Evolutionary conservation across 2,797 vertebrate species (phyloP), one percentile per base, ranked within the genome.

Genomic region (Spea hammondii): DNA sequence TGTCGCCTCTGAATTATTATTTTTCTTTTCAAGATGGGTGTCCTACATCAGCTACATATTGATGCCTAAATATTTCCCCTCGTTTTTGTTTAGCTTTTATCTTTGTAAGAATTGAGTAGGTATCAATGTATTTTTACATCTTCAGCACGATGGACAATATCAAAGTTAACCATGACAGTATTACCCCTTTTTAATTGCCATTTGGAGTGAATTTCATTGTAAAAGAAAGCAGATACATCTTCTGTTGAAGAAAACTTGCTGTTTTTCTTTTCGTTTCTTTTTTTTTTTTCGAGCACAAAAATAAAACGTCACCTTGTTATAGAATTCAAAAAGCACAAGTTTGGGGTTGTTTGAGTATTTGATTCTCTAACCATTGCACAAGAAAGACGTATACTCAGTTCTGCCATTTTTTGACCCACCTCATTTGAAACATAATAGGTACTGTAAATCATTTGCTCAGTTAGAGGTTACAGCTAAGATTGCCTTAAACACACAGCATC

Each of bases 401-500:
- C 8, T 59, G 55, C 5, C 59, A 5, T 62, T 14, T 62, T 5
- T 62, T 32, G 4, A 62, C 6, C n/a, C 59, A 8, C 9, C 59
- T 62, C n/a, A 17, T 62, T 62, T 62, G 9, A 62, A 62, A 32
- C n/a, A 6, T 53, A 53, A 53, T 53, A 53, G 6, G 32, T 62
- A 17, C 32, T 62, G n/a, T 54, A 75, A 13, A 47, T 55, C 67
- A 66, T 57, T 14, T 17, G n/a, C 57, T 66, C 10, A n/a, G 65
- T 8, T 67, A 47, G 65, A 55, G 32, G 44, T 76, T 49, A 59
- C 44, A 73, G 71, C 71, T 74, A 73, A 69, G 79, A 75, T 69
- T 82, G 75, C 79, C 79, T 77, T 73, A 82, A 72, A 72, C 72
- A 77, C 65, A 50, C 48, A 60, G 68, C 71, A 74, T 55, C 78